Evolutionary conservation across 2,888 invertebrate species (phyloP).

Genomic region (Athetis lepigone): DNA sequence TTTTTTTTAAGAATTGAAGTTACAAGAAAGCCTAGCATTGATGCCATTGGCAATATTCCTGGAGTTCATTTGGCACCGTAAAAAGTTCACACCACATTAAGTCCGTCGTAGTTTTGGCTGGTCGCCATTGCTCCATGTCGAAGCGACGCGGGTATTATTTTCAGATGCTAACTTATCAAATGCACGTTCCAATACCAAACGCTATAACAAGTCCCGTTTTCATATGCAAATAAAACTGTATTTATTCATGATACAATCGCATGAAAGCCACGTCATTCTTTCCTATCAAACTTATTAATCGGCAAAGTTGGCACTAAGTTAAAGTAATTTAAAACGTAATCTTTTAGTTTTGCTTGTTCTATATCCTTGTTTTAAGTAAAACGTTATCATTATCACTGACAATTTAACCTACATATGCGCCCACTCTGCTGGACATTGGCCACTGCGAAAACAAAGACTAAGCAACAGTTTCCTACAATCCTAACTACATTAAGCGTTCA

Average conservation of each 20-base stretch:
- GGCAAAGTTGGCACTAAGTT: slow-evolving; percentile 17
- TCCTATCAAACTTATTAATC: slow-evolving; percentile 34
- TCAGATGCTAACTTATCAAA: slow-evolving; percentile 68
- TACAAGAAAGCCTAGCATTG: slow-evolving; percentile 49
- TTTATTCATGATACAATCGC: slow-evolving; percentile 47
- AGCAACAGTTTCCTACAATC: too few relatives aligned
- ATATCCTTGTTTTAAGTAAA: slow-evolving; percentile 3
- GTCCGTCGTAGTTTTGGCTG: slow-evolving; percentile 77
- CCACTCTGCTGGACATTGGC: too few relatives aligned
- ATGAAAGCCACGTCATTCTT: slow-evolving; percentile 12
- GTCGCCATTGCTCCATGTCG: slow-evolving; percentile 74
- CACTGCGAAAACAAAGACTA: too few relatives aligned
- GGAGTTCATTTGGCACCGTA: slow-evolving; percentile 83
- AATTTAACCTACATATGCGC: too few relatives aligned
- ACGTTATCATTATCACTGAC: too few relatives aligned
- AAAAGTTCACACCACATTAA: slow-evolving; percentile 86
- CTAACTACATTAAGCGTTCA: too few relatives aligned
- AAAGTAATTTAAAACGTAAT: slow-evolving; percentile 2
- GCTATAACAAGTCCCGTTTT: slow-evolving; percentile 30
- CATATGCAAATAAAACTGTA: slow-evolving; percentile 57
- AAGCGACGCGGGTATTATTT: slow-evolving; percentile 70
- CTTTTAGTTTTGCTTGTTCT: slow-evolving; percentile 7
- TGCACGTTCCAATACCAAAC: slow-evolving; percentile 49
- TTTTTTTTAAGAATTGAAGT: neutral
- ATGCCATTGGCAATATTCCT: slow-evolving; percentile 71